phyloP scores from a whole-genome alignment of 2,888 invertebrate species.

The Pollenia angustigena region DNA sequence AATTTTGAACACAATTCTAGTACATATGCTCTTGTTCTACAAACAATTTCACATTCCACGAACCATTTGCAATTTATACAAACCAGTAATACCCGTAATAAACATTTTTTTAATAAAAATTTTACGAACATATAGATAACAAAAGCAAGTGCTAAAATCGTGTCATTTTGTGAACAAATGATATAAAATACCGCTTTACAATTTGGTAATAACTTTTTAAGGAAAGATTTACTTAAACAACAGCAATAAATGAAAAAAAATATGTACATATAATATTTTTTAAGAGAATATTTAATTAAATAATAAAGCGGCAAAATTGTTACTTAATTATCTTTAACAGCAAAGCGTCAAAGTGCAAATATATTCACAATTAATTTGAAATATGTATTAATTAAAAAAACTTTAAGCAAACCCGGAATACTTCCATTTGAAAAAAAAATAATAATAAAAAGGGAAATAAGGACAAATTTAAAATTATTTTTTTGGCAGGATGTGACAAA shows the following conservation, averaged over 20 bases:
- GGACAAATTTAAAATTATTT: background rate
- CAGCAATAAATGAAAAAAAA: constrained; percentile 18
- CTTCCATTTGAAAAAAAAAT: no score
- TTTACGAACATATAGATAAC: background rate
- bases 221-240: constrained; percentile 22
- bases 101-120: background rate
- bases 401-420: background rate
- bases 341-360: constrained; percentile 9
- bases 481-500: no score
- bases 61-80: background rate
- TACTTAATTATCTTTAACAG: constrained; percentile 9
- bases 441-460: background rate
- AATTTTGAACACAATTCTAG: no score
- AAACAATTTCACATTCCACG: no score
- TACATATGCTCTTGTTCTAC: no score
- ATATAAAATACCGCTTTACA: constrained; percentile 3
- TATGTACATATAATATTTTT: constrained; percentile 8
- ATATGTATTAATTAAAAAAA: background rate
- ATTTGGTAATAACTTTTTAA: constrained; percentile 33
- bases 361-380: constrained; percentile 17
- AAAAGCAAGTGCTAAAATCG: constrained; percentile 20
- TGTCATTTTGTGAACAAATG: constrained; percentile 1
- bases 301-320: constrained; percentile 11
- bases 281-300: constrained; percentile 30
- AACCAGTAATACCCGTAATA: constrained; percentile 3